A percentile compares a stretch with the other conserved stretches of the same genome.
These are phyloP conservation scores for Phenganax marumi DNA, from an alignment of 92 coral and sea anemone species.

Conservation along the genomic window DNA sequence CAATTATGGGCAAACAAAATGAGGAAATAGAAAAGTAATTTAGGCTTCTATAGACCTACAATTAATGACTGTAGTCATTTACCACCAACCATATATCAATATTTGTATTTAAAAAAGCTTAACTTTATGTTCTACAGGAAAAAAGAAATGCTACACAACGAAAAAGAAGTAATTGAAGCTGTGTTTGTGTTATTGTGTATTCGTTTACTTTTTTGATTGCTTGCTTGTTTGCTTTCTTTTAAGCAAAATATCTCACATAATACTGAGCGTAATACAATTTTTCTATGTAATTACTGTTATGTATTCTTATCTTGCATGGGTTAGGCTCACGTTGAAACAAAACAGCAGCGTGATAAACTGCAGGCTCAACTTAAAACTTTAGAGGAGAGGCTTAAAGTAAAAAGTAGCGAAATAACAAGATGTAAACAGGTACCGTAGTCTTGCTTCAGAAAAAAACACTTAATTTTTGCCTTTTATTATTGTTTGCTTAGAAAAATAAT, in stretches of 20 bases:
- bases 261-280: not conserved
- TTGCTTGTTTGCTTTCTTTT: too few relatives aligned
- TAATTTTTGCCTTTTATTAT: too few relatives aligned
- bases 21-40: conserved; percentile 76
- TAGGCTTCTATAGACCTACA: not conserved
- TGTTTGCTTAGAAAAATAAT: too few relatives aligned
- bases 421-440: conserved; percentile 21
- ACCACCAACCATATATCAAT: not conserved
- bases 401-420: conserved; percentile 21
- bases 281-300: not conserved
- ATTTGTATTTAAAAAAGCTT: not conserved
- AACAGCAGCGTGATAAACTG: conserved; percentile 25
- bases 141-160: conserved; percentile 28
- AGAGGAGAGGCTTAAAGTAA: conserved; percentile 9
- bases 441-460: not conserved
- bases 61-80: not conserved
- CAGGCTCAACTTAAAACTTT: conserved; percentile 20
- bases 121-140: not conserved
- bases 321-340: not conserved
- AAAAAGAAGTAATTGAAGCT: conserved; percentile 22
- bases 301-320: not conserved
- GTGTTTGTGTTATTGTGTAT: not conserved
- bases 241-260: too few relatives aligned
- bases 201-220: too few relatives aligned
- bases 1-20: conserved; percentile 69